A percentile compares a stretch with the other conserved stretches of the same genome.
Conservation (phyloP, 35 echinoderm and acorn worm species). For the Holothuria glaberrima region DNA sequence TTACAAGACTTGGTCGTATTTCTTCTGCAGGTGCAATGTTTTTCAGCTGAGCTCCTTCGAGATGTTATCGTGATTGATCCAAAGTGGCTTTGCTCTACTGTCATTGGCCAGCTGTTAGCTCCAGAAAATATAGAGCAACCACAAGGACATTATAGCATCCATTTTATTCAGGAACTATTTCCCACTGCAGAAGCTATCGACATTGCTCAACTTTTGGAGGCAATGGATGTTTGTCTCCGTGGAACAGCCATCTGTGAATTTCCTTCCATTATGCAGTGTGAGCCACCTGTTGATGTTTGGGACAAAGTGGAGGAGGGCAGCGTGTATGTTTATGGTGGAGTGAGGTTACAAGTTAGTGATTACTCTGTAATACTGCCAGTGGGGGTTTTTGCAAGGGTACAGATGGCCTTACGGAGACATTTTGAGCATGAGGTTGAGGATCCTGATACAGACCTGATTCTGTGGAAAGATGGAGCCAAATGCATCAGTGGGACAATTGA, state of each 20-base stretch:
- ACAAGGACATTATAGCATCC: slow-evolving; percentile 91
- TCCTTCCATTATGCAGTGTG: slow-evolving; percentile 73
- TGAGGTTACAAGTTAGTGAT: slow-evolving; percentile 80
- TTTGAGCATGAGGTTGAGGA: slow-evolving; percentile 96
- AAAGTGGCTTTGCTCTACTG: slow-evolving; percentile 79
- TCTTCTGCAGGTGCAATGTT: slow-evolving; percentile 89
- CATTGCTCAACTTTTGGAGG: slow-evolving; percentile 87
- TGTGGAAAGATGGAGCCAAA: slow-evolving; percentile 96
- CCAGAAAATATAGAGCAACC: slow-evolving; percentile 82
- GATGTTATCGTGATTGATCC: slow-evolving; percentile 94
- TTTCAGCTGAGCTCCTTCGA: slow-evolving; percentile 89
- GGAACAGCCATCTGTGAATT: slow-evolving; percentile 88
- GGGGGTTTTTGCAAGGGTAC: slow-evolving; percentile 80
- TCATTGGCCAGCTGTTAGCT: slow-evolving; percentile 83
- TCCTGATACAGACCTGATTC: slow-evolving; percentile 80
- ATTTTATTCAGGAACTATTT: slow-evolving; percentile 92
- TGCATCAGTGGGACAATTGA: slow-evolving; percentile 92
- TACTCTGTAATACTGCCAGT: slow-evolving; percentile 69
- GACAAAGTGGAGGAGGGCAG: slow-evolving; percentile 83
- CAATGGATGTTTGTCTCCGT: slow-evolving; percentile 93
- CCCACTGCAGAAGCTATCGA: slow-evolving; percentile 80
- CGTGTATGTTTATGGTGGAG: slow-evolving; percentile 88
- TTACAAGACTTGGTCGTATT: neutral
- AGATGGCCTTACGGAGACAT: slow-evolving; percentile 84
- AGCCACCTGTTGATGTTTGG: slow-evolving; percentile 80